Evolutionary conservation across 2,113 vertebrate species (phyloP), one percentile per base, ranked within the genome.

Genomic region (Leptodactylus fuscus): DNA sequence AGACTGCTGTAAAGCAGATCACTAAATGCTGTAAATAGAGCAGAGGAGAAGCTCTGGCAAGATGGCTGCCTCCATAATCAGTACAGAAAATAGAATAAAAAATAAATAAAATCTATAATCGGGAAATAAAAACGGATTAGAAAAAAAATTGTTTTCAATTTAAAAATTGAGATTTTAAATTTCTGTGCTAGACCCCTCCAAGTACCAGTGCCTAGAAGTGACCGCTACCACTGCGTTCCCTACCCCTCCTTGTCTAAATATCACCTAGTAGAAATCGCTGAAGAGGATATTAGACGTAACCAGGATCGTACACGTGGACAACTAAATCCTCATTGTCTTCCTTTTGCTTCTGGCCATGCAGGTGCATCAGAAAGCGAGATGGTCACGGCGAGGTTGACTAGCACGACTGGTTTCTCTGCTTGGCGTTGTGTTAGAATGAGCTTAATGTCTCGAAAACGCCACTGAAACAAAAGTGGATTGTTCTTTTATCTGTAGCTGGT

Each of bases 381-480:
- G 62, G 62, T 58, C 16, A 27, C 22, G 32, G 62, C 13, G 29
- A 20, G 34, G 71, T 32, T 53, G 32, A 29, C 65, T 60, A 48
- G 76, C 76, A 58, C 60, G 67, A 86, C 67, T 62, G 84, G 65
- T 81, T 81, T 62, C 65, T 34, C 36, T 22, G 62, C 65, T 32
- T 77, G 74, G 58, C 36, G 84, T 81, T 55, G 84, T 86, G 76
- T 70, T 80, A 86, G 49, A 60, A 81, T 73, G 18, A 85, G 65
- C 65, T 81, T 27, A 60, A 46, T n/a, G 65, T 65, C 36, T 60
- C 24, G 29, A 71, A 73, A 55, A 27, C 49, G 69, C 65, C 8
- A 41, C 76, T 7, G 16, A 53, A 58, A 86, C 84, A 86, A 81
- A 69, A 58, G 70, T 13, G 36, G 27, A 73, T 73, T 86, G 77